Evolutionary conservation across 2,888 invertebrate genomes (phyloP), one percentile per base, ranked within the genome.

Genomic region (Callosobruchus maculatus): DNA sequence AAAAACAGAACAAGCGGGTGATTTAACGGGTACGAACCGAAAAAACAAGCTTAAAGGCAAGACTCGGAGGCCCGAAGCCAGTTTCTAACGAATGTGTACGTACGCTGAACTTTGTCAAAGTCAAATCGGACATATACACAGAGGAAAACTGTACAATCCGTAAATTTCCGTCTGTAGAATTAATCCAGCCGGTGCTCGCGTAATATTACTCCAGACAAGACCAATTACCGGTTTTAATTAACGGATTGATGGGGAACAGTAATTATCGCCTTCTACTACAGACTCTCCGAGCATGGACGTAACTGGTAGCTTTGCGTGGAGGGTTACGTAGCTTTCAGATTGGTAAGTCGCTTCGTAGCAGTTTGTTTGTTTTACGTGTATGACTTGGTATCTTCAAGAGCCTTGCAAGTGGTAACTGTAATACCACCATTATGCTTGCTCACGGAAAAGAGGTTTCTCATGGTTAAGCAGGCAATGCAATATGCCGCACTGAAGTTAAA

Each of bases 221-320:
- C 77, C 79, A 78, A 76, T 75, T 78, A 72, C 74, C 75, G 78
- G 80, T 82, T 83, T 82, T 82, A 82, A 83, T 83, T 83, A 82
- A 80, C 80, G 81, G 80, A 82, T 80, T 81, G 81, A 81, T 80
- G 79, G 79, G 76, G 77, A 73, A 73, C 74, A 76, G 78, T 80
- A 79, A 80, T 80, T 78, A 77, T 78, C 77, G 75, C 78, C 73
- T 74, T 73, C 78, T 76, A 80, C 77, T 76, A 77, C 78, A 77
- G 77, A 77, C 13, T 49, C 49, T 13, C 49, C 4, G 13, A 13
- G 13, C 49, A 49, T 49, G 4, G 49, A 5, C 49, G 49, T 49
- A 49, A 13, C 49, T 49, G 13, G 49, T 49, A 1, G 5, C 13
- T 49, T 18, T 49, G 49, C 13, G 49, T 7, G 7, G 18, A 49